Percentiles rank a stretch among this genome's conserved stretches.
Conservation (phyloP, 2,113 vertebrate genomes). For the Corythoichthys haematopterus region DNA sequence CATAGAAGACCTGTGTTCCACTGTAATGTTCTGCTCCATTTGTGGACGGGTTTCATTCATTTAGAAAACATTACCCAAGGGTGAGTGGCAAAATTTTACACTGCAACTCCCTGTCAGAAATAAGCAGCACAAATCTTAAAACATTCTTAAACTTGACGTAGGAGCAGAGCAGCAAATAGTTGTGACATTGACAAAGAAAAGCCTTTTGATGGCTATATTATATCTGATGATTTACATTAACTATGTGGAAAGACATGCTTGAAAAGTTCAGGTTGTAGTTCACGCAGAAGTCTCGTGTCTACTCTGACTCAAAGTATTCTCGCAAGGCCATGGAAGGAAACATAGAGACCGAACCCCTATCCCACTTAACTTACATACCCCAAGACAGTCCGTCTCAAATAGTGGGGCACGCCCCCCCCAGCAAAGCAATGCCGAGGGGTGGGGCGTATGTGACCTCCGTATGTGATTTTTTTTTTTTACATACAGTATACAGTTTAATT, state of each 20-base stretch:
- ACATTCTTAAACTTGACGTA: neutral
- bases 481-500: no score
- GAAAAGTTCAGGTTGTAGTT: no score
- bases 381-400: no score
- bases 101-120: neutral
- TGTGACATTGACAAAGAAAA: neutral
- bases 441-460: no score
- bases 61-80: neutral
- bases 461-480: no score
- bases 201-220: neutral
- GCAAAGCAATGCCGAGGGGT: no score
- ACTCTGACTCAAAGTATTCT: no score
- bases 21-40: neutral
- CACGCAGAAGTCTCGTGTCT: no score
- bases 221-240: neutral
- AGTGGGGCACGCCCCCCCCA: no score
- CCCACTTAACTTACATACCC: no score
- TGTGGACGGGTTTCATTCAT: conserved; percentile 3
- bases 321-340: no score
- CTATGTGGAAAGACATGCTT: neutral
- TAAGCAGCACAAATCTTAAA: neutral
- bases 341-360: no score
- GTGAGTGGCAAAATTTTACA: neutral
- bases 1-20: neutral
- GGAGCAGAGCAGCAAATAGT: neutral